Base-by-base conservation (phyloP, 2,888 invertebrate species). In the Macrosiphum euphorbiae region DNA sequence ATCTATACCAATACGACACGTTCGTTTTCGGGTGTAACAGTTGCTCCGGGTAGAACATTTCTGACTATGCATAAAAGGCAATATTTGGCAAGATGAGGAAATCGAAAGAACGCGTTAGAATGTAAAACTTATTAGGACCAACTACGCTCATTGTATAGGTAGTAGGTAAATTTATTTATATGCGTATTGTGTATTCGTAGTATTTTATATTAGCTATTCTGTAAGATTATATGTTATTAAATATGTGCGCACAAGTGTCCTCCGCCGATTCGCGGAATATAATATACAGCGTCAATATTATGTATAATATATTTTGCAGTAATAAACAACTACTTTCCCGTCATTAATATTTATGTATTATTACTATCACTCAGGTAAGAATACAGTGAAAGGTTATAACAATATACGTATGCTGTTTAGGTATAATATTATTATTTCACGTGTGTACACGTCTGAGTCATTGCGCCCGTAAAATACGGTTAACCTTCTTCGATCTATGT, bases 321-420 rank as follows among this genome's bases (percentile, higher is more conserved):
- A 84, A 55, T 44, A 44, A 91, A 87, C 67, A 41, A 88, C 55
- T 93, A 92, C 88, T 93, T 93, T 93, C 93, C n/a, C 58, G 89
- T 93, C 67, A 89, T 93, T 85, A 93, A 89, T 84, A 89, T 93
- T 41, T 26, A 92, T 55, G 2, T 52, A 84, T 85, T 44, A 55
- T 90, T 50, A 90, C 61, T 78, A 67, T 50, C 58, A 85, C 16
- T 91, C n/a, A 28, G 24, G 44, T 55, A 55, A 88, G 24, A 35
- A 35, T 16, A 26, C 44, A 4, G 89, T 93, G 93, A 93, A 93
- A 93, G 93, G 92, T 89, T 85, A 55, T 16, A 85, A 55, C 44
- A 84, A 41, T 35, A 50, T 24, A n/a, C 24, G 58, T 58, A 58
- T 26, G 7, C 1, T 26, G 8, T 58, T 58, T 55, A 55, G 20